phyloP scores from a whole-genome alignment of 1,140 invertebrate genomes.

The Brachystomella parvula region DNA sequence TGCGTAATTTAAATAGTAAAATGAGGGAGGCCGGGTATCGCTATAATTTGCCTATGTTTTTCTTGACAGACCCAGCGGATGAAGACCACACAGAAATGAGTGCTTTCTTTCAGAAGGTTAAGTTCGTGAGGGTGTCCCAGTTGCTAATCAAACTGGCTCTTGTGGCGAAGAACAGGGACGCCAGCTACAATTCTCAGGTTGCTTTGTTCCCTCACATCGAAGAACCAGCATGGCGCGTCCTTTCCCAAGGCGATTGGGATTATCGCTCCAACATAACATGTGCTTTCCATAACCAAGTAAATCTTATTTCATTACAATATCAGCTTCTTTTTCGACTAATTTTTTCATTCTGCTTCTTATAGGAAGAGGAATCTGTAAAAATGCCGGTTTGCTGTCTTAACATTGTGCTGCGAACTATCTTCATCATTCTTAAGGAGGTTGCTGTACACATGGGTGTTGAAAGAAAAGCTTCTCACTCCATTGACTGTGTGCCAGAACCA shows the following conservation, averaged over 20 bases:
- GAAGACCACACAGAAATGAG: neutral
- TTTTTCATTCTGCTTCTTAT: neutral
- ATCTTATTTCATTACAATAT: neutral
- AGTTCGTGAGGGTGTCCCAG: neutral
- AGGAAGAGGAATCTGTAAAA: constrained; percentile 26
- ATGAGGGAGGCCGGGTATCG: neutral
- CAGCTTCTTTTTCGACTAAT: neutral
- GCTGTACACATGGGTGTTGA: neutral
- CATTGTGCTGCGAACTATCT: constrained; percentile 23
- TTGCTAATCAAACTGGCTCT: constrained; percentile 1
- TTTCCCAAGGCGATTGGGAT: constrained; percentile 20
- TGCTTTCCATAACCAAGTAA: constrained; percentile 20
- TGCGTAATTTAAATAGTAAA: neutral
- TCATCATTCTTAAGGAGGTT: constrained; percentile 28
- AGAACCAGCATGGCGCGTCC: neutral
- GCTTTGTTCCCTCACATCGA: neutral
- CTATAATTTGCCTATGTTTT: neutral
- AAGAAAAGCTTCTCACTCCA: neutral
- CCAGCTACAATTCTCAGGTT: neutral
- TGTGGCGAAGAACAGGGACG: neutral
- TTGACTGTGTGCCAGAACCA: neutral
- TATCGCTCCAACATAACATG: constrained; percentile 32
- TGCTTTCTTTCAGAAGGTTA: neutral
- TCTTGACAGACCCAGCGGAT: neutral
- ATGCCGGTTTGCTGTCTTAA: constrained; percentile 30